Percentiles rank a stretch among this genome's conserved stretches.
phyloP scores from a whole-genome alignment of 2,113 vertebrate genomes.

The Bungarus multicinctus region DNA sequence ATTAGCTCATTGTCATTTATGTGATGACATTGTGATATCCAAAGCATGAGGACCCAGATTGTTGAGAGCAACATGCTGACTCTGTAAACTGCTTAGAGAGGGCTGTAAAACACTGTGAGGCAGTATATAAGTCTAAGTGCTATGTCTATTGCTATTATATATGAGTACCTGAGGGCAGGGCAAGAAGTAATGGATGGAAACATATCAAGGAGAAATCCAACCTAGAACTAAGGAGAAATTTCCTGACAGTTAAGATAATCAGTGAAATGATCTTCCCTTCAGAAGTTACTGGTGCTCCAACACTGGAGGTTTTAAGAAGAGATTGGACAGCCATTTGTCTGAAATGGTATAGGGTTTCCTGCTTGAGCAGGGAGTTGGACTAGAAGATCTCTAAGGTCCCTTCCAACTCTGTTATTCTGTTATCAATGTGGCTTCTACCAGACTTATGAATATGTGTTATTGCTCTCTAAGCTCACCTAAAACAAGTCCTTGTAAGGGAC shows the following conservation, averaged over 20 bases:
- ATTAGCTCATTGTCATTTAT: neutral
- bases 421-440: neutral
- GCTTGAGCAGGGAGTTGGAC: too few species aligned
- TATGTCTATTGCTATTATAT: too few species aligned
- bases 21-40: neutral
- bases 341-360: neutral
- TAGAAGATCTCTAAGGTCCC: neutral
- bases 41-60: neutral
- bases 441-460: neutral
- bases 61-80: too few species aligned
- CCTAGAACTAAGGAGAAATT: neutral
- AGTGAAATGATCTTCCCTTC: neutral
- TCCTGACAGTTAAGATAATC: neutral
- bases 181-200: neutral
- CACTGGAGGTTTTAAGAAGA: neutral
- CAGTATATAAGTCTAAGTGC: too few species aligned
- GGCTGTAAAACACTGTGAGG: too few species aligned
- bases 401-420: neutral
- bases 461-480: neutral
- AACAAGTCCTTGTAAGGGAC: neutral
- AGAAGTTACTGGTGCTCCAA: neutral
- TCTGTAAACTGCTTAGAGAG: too few species aligned
- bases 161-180: too few species aligned
- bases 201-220: neutral
- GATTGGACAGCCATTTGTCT: neutral